Evolutionary conservation across 2,797 vertebrate genomes (phyloP).

Genomic region (Tympanoctomys barrerae): DNA sequence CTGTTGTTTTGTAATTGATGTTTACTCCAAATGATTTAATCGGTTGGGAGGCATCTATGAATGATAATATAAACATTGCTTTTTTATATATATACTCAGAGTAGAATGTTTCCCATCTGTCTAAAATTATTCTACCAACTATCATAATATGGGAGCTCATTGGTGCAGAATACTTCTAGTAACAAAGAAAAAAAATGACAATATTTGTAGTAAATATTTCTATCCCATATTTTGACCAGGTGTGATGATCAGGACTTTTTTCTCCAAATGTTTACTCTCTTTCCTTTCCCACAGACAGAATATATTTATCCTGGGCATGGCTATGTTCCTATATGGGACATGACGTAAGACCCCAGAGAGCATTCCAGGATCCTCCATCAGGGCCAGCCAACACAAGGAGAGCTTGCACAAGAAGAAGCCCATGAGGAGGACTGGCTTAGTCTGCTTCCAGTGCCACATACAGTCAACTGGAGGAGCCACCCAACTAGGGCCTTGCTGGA

Average conservation of each 20-base stretch:
- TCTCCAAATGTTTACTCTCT: neutral
- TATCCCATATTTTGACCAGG: neutral
- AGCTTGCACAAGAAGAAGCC: neutral
- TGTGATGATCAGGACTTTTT: neutral
- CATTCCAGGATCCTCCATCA: neutral
- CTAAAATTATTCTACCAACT: conserved; percentile 8
- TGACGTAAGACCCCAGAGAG: neutral
- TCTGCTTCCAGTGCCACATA: neutral
- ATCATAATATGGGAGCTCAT: neutral
- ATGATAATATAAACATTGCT: neutral
- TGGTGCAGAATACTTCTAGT: neutral
- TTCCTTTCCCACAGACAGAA: neutral
- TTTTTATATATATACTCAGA: neutral
- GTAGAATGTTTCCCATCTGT: neutral
- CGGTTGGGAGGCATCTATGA: neutral
- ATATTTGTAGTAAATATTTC: neutral
- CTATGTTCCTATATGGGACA: neutral
- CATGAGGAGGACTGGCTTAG: neutral
- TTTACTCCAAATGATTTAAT: conserved; percentile 22
- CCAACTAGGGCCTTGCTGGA: neutral
- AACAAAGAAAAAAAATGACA: neutral
- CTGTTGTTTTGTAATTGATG: conserved; percentile 3
- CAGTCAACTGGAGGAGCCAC: neutral
- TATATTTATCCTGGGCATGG: neutral
- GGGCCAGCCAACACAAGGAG: neutral